Evolutionary conservation across 2,113 vertebrate species (phyloP), one percentile per base, ranked within the genome.

Genomic region (Sinocyclocheilus anshuiensis): DNA sequence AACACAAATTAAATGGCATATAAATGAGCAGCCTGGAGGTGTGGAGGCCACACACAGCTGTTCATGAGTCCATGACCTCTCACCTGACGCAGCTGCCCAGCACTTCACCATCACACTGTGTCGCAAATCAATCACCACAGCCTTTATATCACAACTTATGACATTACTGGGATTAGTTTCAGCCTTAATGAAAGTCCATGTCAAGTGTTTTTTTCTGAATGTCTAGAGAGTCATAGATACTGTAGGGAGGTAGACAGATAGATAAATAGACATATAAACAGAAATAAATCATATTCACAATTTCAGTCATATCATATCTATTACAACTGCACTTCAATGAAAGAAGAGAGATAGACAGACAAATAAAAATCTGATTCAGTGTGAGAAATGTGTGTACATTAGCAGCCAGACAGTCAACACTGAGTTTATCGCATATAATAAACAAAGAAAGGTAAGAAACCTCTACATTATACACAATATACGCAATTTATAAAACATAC

Each of bases 71-170:
- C 81, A 53, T 65, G 79, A 83, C 85, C 79, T 53, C 42, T 82
- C 50, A 77, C 78, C 85, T 86, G 69, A 39, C 55, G 26, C 78
- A 86, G 45, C 57, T 81, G 69, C 20, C 65, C 81, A 53, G 2
- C 1, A 72, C 65, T 48, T 55, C 65, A 83, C 65, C 81, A 83
- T 83, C 67, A 69, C 65, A 83, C 65, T 9, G 48, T 53, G 63
- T 55, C 65, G 65, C 16, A 72, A 71, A 48, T 83, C 20, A 72
- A 72, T 83, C 81, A 83, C 45, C 42, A 53, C 26, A n/a, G 80
- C 42, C 39, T 82, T 16, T 39, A 69, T 0, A 48, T 48, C 45
- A 82, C 39, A 61, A 16, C 11, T 63, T 29, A 48, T 55, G 45
- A 9, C 18, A 50, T 72, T 72, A 55, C 65, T 83, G 24, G 5